phyloP scores from a whole-genome alignment of 1,140 invertebrate genomes.

The Pectinophora gossypiella region DNA sequence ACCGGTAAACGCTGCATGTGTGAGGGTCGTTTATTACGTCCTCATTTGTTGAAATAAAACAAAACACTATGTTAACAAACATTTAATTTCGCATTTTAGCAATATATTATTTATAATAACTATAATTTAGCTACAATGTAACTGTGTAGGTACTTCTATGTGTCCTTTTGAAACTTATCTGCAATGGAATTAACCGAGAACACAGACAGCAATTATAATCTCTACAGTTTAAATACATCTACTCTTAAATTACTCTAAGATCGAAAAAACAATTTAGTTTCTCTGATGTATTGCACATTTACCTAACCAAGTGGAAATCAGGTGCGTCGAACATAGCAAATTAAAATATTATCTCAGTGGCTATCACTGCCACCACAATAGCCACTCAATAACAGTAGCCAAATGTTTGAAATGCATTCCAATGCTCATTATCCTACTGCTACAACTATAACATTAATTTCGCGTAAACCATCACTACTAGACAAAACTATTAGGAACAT shows the following conservation, averaged over 20 bases:
- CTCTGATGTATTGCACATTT: conserved; percentile 68
- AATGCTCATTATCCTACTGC: background rate
- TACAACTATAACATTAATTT: conserved; percentile 12
- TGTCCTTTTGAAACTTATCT: conserved; percentile 22
- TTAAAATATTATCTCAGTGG: conserved; percentile 1
- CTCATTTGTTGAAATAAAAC: conserved; percentile 41
- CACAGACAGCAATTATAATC: conserved; percentile 50
- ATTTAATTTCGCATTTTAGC: conserved; percentile 72
- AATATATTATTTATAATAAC: conserved; percentile 73
- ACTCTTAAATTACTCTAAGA: conserved; percentile 46
- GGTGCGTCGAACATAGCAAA: conserved; percentile 16
- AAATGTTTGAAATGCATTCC: background rate
- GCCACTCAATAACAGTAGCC: background rate
- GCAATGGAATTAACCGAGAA: conserved; percentile 36
- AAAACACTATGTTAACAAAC: conserved; percentile 64
- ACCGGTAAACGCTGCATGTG: no score
- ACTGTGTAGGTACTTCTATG: conserved; percentile 46
- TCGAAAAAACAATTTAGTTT: conserved; percentile 44
- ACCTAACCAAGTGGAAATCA: conserved; percentile 36
- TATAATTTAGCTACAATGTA: conserved; percentile 67
- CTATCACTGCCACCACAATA: background rate
- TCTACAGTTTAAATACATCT: conserved; percentile 54
- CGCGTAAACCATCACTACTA: conserved; percentile 45
- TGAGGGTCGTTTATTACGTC: no score
- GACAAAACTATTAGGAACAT: conserved; percentile 69